phyloP scores from a whole-genome alignment of 2,888 invertebrate species.

The Luperina testacea region DNA sequence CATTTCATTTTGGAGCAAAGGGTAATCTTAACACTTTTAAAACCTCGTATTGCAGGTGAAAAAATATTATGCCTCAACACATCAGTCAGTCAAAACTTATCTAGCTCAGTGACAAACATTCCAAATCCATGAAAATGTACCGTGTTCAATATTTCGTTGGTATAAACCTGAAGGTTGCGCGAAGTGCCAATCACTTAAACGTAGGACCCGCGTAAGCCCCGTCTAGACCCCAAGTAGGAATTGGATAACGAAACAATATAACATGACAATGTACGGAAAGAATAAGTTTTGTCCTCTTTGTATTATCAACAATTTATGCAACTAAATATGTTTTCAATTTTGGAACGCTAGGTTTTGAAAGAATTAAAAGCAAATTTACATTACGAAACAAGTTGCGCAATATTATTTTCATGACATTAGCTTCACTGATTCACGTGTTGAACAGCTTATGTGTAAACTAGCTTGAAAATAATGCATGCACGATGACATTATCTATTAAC shows the following conservation, averaged over 20 bases:
- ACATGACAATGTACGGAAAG: slow-evolving; percentile 31
- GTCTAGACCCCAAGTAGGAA: slow-evolving; percentile 25
- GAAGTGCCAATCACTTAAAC: slow-evolving; percentile 58
- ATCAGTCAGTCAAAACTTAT: background rate
- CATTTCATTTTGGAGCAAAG: too few relatives aligned
- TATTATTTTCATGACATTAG: background rate
- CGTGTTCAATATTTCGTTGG: slow-evolving; percentile 23
- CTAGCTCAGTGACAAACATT: background rate
- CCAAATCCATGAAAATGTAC: background rate
- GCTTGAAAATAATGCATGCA: background rate
- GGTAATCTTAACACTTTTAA: background rate
- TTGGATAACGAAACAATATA: slow-evolving; percentile 34
- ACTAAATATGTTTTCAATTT: background rate
- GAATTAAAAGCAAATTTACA: background rate
- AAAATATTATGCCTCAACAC: background rate
- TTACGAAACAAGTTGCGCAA: background rate
- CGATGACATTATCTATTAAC: background rate
- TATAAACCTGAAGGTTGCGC: slow-evolving; percentile 31
- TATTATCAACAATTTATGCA: background rate
- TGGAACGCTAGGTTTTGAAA: background rate
- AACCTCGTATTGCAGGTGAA: background rate
- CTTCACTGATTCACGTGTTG: too few relatives aligned
- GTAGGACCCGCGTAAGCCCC: slow-evolving; percentile 36
- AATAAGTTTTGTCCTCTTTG: background rate
- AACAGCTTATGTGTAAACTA: too few relatives aligned